Percentiles rank a stretch among this genome's conserved stretches.
phyloP scores from a whole-genome alignment of 2,113 vertebrate species.

The Callithrix jacchus region DNA sequence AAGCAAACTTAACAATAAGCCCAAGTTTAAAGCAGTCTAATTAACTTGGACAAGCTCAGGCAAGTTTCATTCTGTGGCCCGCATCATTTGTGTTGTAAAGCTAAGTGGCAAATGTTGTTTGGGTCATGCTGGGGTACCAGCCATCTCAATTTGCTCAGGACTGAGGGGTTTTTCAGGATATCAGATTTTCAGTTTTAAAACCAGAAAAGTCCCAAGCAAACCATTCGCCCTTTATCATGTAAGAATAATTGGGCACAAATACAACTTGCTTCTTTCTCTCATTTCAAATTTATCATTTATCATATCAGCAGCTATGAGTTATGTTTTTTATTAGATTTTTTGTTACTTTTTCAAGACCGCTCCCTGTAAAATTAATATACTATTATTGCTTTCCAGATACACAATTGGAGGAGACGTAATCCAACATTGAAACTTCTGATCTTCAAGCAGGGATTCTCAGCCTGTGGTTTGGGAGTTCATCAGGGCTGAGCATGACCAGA shows the following conservation, averaged over 20 bases:
- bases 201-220: background rate
- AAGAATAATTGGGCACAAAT: background rate
- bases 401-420: constrained; percentile 69
- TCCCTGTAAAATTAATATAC: background rate
- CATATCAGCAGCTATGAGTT: background rate
- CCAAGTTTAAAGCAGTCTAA: background rate
- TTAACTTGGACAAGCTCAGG: background rate
- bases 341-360: background rate
- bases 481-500: background rate
- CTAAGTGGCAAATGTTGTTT: background rate
- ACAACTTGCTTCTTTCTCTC: constrained; percentile 5
- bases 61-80: background rate
- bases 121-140: background rate
- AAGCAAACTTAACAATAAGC: constrained; percentile 5
- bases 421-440: background rate
- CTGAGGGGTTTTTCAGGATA: background rate
- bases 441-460: constrained; percentile 54
- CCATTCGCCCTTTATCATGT: background rate
- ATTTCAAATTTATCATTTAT: background rate
- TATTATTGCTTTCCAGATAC: constrained; percentile 45
- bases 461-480: background rate
- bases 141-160: background rate
- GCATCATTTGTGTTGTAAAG: background rate
- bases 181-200: constrained; percentile 28
- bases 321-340: constrained; percentile 3